Conservation (phyloP, 2,797 vertebrate genomes). For the Parotocinclus haroldoi region DNA sequence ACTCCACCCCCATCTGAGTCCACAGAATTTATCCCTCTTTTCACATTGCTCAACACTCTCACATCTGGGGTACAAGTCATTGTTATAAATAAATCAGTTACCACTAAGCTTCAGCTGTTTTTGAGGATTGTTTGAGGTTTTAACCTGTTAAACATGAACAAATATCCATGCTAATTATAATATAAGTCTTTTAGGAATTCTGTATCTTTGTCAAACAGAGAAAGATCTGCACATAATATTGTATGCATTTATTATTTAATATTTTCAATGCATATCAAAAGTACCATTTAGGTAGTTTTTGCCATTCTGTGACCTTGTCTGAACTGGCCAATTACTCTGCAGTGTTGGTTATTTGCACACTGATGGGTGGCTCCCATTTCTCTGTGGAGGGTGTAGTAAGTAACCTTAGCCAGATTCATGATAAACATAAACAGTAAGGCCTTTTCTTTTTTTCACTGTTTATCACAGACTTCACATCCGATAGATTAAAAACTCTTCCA, state of each 20-base stretch:
- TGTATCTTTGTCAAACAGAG: conserved; percentile 6
- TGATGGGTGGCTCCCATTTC: conserved; percentile 22
- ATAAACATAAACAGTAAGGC: conserved; percentile 28
- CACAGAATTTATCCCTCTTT: conserved; percentile 22
- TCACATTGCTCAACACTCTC: conserved; percentile 7
- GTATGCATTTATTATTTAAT: too few relatives aligned
- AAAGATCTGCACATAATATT: conserved; percentile 4
- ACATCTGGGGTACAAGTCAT: conserved; percentile 40
- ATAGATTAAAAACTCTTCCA: conserved; percentile 14
- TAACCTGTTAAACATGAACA: conserved; percentile 27
- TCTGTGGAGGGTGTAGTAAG: conserved; percentile 1
- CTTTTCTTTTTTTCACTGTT: conserved; percentile 43
- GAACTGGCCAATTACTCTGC: not conserved
- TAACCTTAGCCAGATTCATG: conserved; percentile 32
- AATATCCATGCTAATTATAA: conserved; percentile 14
- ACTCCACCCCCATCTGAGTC: conserved; percentile 12
- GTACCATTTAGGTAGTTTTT: too few relatives aligned
- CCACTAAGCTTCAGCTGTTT: conserved; percentile 10
- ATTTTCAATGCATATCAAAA: not conserved
- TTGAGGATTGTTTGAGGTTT: conserved; percentile 21
- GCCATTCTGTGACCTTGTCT: conserved; percentile 16
- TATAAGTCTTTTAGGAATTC: conserved; percentile 2
- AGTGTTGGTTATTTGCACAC: conserved; percentile 7
- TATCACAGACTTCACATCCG: conserved; percentile 23
- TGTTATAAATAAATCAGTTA: conserved; percentile 33